Base-by-base conservation (phyloP, 2,888 invertebrate genomes). In the Euzetes globulus region DNA sequence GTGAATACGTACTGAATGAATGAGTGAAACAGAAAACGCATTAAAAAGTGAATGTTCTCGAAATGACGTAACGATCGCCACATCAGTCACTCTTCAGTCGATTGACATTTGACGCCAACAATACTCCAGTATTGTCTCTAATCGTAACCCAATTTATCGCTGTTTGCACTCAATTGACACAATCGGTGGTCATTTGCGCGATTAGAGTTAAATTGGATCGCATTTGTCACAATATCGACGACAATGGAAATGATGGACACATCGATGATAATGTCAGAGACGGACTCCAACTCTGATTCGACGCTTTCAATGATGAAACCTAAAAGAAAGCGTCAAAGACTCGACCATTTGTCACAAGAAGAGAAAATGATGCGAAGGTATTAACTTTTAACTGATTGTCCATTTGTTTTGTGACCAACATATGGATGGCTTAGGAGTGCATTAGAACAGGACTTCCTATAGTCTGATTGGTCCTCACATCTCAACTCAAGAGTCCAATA, bases 291-390 rank as follows among this genome's bases (percentile, higher is more conserved):
- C 22, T 15, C 58, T 3, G 58, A 58, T 27, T 13, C 22, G 9
- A n/a, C 19, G 11, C 17, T 17, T 50, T 19, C 45, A n/a, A 50
- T 19, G 22, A 22, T 25, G 84, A 73, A 75, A 60, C 79, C 78
- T n/a, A 85, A 86, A 1, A 88, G 88, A 78, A 92, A 92, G 82
- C 86, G 92, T 75, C 79, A 81, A 74, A 86, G 91, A 73, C 84
- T 92, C 80, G 92, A 92, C 82, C 92, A 93, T 82, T 83, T 92
- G 60, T 86, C 90, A 76, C 90, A 90, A 88, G 92, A 92, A 81
- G 91, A 92, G 82, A 93, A 92, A 82, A 85, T 92, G 80, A 90
- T 91, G 83, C 86, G 92, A 82, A 92, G 74, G 74, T 74, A 47
- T 25, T 55, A 3, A 50, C n/a, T 52, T 6, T 22, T 22, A 45